Evolutionary conservation across 2,113 vertebrate genomes (phyloP).

Genomic region (Ivindomyrus marchei): DNA sequence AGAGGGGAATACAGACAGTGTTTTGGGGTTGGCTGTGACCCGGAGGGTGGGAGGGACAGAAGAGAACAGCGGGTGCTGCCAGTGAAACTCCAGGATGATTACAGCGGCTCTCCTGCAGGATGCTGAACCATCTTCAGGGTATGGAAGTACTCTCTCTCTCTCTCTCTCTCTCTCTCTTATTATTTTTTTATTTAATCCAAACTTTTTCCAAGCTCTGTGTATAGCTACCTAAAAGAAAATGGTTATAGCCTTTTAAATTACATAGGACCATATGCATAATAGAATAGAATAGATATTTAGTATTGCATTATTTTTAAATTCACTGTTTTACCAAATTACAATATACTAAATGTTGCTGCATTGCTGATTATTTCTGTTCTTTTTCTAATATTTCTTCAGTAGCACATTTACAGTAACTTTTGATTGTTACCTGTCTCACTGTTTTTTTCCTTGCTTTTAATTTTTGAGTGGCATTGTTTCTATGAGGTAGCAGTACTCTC

Average conservation of each 20-base stretch:
- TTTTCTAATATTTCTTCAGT: background rate
- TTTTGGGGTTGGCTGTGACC: background rate
- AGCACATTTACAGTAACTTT: background rate
- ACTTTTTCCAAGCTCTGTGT: background rate
- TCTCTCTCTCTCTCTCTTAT: background rate
- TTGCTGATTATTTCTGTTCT: background rate
- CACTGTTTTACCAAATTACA: background rate
- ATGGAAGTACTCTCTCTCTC: conserved; percentile 42
- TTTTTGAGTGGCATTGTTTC: background rate
- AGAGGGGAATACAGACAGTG: background rate
- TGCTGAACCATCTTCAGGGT: conserved; percentile 56
- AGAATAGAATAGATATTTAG: background rate
- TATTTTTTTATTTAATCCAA: background rate
- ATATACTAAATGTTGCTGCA: background rate
- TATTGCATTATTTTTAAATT: background rate
- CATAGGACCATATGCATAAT: background rate
- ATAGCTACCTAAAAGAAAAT: background rate
- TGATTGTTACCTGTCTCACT: background rate
- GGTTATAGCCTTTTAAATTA: background rate
- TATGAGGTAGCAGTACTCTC: background rate
- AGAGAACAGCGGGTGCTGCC: background rate
- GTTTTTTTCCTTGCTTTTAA: background rate
- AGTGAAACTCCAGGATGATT: conserved; percentile 46
- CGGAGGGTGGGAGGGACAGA: too few relatives aligned
- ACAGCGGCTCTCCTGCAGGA: conserved; percentile 47